Conservation (phyloP, 1,140 invertebrate genomes). For the Temnothorax longispinosus region DNA sequence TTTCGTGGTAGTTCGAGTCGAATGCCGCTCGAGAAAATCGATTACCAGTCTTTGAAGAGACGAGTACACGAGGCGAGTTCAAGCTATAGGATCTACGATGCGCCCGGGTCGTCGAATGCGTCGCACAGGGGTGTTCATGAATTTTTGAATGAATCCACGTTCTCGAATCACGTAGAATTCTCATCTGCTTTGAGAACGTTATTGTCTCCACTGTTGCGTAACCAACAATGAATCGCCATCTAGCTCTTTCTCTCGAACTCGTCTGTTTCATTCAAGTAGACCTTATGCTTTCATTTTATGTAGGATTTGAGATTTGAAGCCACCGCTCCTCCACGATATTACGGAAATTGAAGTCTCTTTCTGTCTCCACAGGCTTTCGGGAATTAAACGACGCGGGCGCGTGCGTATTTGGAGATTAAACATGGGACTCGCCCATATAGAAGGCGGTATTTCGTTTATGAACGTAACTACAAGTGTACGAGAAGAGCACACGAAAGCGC, state of each 20-base stretch:
- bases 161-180: background rate
- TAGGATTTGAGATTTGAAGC: background rate
- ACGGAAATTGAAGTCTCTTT: constrained; percentile 34
- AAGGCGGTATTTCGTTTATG: constrained; percentile 25
- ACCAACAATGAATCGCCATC: background rate
- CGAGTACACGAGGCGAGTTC: constrained; percentile 11
- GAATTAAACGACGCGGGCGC: constrained; percentile 20
- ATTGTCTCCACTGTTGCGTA: background rate
- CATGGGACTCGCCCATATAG: background rate
- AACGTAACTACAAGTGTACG: constrained; percentile 21
- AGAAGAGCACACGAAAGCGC: background rate
- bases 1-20: constrained; percentile 35
- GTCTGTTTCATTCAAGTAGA: background rate
- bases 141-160: constrained; percentile 31
- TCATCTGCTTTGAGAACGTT: background rate
- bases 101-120: background rate
- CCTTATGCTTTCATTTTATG: background rate
- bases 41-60: constrained; percentile 22
- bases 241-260: background rate
- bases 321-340: background rate
- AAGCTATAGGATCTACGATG: constrained; percentile 12
- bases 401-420: constrained; percentile 45
- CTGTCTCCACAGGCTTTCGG: background rate
- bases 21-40: constrained; percentile 37
- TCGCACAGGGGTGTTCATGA: constrained; percentile 11